These are phyloP conservation scores for Coptodon bakossiorum DNA, from an alignment of 2,113 vertebrate species.

Conservation along the genomic window DNA sequence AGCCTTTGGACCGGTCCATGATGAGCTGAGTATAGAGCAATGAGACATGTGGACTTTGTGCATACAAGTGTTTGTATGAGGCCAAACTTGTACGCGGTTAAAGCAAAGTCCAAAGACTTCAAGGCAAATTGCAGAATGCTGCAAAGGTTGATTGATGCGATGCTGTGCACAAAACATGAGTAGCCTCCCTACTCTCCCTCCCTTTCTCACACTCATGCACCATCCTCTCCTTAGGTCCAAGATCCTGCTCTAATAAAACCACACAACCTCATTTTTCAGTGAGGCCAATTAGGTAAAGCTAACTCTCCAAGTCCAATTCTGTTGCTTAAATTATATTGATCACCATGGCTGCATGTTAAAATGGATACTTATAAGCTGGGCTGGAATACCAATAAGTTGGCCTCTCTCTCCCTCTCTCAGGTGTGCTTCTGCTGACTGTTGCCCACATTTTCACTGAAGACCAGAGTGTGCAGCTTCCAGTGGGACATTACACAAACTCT, in stretches of 20 bases:
- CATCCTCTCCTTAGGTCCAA: conserved; percentile 13
- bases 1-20: conserved; percentile 16
- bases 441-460: conserved; percentile 1
- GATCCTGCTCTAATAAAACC: conserved; percentile 56
- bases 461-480: neutral
- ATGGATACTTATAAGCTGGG: conserved; percentile 66
- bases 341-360: conserved; percentile 65
- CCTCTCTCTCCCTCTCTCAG: neutral
- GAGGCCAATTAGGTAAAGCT: conserved; percentile 75
- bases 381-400: conserved; percentile 52
- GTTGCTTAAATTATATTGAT: conserved; percentile 76
- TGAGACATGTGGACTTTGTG: neutral
- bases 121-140: conserved; percentile 42
- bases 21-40: conserved; percentile 32
- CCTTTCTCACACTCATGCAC: neutral
- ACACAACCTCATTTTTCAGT: conserved; percentile 73
- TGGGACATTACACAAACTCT: neutral
- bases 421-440: conserved; percentile 33
- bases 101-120: neutral
- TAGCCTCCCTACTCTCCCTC: neutral
- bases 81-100: neutral
- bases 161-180: conserved; percentile 24
- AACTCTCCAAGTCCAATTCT: conserved; percentile 69
- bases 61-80: neutral
- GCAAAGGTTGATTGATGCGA: conserved; percentile 54